Percentiles rank a stretch among this genome's conserved stretches.
phyloP scores from a whole-genome alignment of 2,113 vertebrate species.

The Pedionomus torquatus region DNA sequence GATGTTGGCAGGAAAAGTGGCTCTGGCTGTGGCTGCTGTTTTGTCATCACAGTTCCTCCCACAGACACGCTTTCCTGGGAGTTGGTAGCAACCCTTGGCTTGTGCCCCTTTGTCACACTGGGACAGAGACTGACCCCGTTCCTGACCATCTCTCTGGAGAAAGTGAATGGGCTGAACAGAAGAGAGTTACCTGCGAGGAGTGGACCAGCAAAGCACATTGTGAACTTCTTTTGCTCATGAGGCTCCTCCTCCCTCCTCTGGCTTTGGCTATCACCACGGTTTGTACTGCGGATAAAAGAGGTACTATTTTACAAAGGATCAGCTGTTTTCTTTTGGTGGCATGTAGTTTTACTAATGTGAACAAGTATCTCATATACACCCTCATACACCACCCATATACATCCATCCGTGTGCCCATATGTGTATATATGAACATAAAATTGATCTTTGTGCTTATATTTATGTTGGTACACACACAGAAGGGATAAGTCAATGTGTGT shows the following conservation, averaged over 20 bases:
- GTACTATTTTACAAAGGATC: background rate
- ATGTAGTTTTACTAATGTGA: background rate
- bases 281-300: background rate
- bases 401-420: background rate
- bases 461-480: background rate
- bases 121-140: background rate
- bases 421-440: background rate
- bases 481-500: background rate
- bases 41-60: background rate
- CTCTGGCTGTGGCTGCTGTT: background rate
- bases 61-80: background rate
- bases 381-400: rapidly evolving
- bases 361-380: too few relatives aligned
- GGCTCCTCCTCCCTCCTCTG: background rate
- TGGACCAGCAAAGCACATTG: background rate
- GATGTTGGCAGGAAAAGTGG: rapidly evolving
- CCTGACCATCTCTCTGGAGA: background rate
- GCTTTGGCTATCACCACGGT: rapidly evolving
- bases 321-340: background rate
- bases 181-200: too few relatives aligned
- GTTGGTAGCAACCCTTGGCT: background rate
- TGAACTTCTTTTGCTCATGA: background rate
- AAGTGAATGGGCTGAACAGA: background rate
- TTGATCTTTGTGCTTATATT: background rate
- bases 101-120: background rate